These are phyloP conservation scores for Cuculus canorus DNA, from an alignment of 2,797 vertebrate species.

Conservation along the genomic window DNA sequence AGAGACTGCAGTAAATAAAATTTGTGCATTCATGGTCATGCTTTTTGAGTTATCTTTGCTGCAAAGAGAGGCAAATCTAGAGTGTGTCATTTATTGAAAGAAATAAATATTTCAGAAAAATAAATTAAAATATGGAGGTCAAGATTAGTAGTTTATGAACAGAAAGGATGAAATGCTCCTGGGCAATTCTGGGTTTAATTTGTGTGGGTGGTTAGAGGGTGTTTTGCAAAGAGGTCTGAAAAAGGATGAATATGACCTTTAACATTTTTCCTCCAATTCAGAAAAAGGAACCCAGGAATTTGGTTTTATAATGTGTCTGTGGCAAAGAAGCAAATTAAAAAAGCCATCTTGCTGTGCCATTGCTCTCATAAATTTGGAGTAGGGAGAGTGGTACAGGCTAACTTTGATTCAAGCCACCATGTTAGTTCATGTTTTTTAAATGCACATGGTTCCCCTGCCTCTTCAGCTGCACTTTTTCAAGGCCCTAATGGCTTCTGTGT, in stretches of 20 bases:
- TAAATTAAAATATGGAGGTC: constrained; percentile 7
- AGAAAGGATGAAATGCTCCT: neutral
- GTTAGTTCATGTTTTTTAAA: neutral
- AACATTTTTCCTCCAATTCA: neutral
- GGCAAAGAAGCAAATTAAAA: neutral
- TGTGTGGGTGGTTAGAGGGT: neutral
- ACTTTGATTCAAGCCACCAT: neutral
- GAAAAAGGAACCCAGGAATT: neutral
- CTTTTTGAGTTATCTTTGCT: neutral
- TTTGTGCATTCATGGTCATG: neutral
- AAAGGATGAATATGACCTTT: neutral
- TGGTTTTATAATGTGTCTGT: neutral
- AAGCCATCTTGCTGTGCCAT: neutral
- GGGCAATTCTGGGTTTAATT: constrained; percentile 6
- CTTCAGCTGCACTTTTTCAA: neutral
- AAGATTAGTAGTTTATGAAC: neutral
- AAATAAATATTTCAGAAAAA: constrained; percentile 35
- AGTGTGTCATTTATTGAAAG: neutral
- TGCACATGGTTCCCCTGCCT: neutral
- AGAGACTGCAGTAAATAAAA: neutral
- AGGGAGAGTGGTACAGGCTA: neutral
- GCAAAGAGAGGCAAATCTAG: neutral
- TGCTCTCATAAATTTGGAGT: neutral
- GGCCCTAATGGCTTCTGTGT: neutral
- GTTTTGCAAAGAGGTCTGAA: neutral